These are phyloP conservation scores for Caenorhabditis uteleia DNA, from an alignment of 2,888 invertebrate species.

Conservation along the genomic window DNA sequence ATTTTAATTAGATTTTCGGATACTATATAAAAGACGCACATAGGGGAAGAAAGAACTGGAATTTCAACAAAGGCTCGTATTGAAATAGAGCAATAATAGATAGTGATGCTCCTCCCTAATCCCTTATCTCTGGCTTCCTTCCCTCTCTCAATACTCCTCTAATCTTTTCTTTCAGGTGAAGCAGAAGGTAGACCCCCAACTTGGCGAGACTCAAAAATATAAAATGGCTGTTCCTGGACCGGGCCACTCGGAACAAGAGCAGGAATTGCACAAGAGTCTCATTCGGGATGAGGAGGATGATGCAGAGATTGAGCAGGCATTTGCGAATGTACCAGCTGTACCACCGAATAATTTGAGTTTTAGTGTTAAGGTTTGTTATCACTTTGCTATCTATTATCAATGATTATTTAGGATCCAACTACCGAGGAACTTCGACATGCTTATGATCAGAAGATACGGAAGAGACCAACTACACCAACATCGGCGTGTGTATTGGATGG, in stretches of 20 bases:
- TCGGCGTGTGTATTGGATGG: slow-evolving; percentile 43
- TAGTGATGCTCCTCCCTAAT: too few species aligned
- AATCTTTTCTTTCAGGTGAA: slow-evolving; percentile 10
- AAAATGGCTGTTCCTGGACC: slow-evolving; percentile 66
- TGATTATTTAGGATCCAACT: slow-evolving; percentile 9
- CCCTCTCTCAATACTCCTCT: not conserved
- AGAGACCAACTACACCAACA: slow-evolving; percentile 63
- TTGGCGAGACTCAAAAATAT: slow-evolving; percentile 68
- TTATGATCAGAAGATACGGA: slow-evolving; percentile 53
- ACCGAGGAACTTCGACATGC: slow-evolving; percentile 47
- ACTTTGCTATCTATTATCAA: not conserved
- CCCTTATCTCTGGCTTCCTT: not conserved
- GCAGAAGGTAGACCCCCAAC: slow-evolving; percentile 47
- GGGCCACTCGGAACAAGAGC: slow-evolving; percentile 63
- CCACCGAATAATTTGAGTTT: slow-evolving; percentile 30
- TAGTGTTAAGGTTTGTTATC: not conserved
- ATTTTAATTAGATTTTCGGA: too few species aligned
- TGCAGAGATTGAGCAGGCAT: slow-evolving; percentile 28
- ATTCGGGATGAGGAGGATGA: slow-evolving; percentile 52
- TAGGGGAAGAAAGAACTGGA: too few species aligned
- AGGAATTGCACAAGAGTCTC: slow-evolving; percentile 65
- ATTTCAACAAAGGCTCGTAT: too few species aligned
- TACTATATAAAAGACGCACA: too few species aligned
- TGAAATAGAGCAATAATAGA: too few species aligned
- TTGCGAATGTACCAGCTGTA: not conserved